Evolutionary conservation across 2,797 vertebrate species (phyloP).

Genomic region (Thunnus albacares): DNA sequence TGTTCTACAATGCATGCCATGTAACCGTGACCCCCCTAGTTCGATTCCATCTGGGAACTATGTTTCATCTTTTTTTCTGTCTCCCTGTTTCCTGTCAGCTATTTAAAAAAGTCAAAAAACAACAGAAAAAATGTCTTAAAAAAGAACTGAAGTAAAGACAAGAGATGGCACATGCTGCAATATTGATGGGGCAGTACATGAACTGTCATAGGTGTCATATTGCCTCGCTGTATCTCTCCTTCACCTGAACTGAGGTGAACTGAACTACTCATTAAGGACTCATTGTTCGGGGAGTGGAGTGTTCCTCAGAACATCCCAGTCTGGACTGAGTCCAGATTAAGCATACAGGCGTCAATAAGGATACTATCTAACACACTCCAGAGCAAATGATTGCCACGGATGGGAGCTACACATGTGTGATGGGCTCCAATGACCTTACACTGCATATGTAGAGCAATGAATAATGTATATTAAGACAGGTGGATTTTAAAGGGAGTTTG

Average conservation of each 20-base stretch:
- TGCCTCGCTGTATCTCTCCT: constrained; percentile 71
- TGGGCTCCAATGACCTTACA: constrained; percentile 17
- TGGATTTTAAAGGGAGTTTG: neutral
- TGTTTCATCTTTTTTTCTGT: neutral
- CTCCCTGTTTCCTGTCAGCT: constrained; percentile 4
- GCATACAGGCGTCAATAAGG: constrained; percentile 36
- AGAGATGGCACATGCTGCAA: constrained; percentile 73
- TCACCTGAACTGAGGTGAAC: constrained; percentile 74
- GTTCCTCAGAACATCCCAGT: constrained; percentile 61
- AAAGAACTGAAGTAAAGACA: constrained; percentile 39
- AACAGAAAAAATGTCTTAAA: constrained; percentile 5
- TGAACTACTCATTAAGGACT: constrained; percentile 74
- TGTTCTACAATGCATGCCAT: neutral
- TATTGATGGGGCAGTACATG: constrained; percentile 79
- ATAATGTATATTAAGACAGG: constrained; percentile 27
- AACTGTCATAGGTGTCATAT: constrained; percentile 81
- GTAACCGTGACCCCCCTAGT: neutral
- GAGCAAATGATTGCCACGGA: constrained; percentile 40
- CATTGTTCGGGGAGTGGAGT: constrained; percentile 65
- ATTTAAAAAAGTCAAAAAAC: constrained; percentile 14
- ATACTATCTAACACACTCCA: constrained; percentile 37
- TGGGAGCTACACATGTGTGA: constrained; percentile 16
- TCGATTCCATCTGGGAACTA: neutral
- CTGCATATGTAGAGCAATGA: constrained; percentile 24
- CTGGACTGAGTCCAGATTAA: constrained; percentile 61